Conservation (phyloP, 1,140 invertebrate species). For the Drosophila ogumai region DNA sequence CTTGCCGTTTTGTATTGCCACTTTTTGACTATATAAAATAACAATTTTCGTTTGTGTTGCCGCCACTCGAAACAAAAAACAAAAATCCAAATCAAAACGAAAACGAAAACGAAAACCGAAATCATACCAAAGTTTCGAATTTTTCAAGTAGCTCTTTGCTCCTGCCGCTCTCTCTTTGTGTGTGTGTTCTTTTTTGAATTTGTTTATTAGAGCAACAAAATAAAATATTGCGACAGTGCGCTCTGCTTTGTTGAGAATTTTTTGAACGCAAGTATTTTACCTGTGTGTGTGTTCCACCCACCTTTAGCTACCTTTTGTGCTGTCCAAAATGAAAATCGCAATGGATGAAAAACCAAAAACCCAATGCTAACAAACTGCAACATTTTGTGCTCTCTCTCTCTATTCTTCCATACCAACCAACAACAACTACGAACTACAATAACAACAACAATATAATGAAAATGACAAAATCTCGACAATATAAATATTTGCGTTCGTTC, state of each 20-base stretch:
- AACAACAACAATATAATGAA: conserved; percentile 41
- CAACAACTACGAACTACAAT: conserved; percentile 49
- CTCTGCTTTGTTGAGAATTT: conserved; percentile 63
- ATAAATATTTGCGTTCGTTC: conserved; percentile 41
- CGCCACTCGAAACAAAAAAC: conserved; percentile 17
- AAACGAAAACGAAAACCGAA: conserved; percentile 11
- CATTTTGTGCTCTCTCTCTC: conserved; percentile 51
- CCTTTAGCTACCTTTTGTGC: conserved; percentile 55
- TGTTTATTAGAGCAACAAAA: conserved; percentile 62
- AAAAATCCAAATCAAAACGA: conserved; percentile 14
- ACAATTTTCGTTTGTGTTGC: conserved; percentile 57
- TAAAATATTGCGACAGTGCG: conserved; percentile 36
- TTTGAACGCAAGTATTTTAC: conserved; percentile 53
- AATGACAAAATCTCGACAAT: conserved; percentile 63
- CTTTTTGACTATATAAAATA: conserved; percentile 62
- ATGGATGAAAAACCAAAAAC: conserved; percentile 25
- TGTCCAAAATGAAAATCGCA: conserved; percentile 41
- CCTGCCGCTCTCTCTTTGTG: conserved; percentile 29
- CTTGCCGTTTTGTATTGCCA: conserved; percentile 70
- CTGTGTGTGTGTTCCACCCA: conserved; percentile 41
- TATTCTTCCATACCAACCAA: conserved; percentile 44
- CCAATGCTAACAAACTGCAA: conserved; percentile 53
- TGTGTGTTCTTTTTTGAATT: conserved; percentile 49
- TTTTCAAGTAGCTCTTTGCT: conserved; percentile 69
- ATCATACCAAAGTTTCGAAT: conserved; percentile 40